Evolutionary conservation across 2,797 vertebrate genomes (phyloP).

Genomic region (Mus spretus): DNA sequence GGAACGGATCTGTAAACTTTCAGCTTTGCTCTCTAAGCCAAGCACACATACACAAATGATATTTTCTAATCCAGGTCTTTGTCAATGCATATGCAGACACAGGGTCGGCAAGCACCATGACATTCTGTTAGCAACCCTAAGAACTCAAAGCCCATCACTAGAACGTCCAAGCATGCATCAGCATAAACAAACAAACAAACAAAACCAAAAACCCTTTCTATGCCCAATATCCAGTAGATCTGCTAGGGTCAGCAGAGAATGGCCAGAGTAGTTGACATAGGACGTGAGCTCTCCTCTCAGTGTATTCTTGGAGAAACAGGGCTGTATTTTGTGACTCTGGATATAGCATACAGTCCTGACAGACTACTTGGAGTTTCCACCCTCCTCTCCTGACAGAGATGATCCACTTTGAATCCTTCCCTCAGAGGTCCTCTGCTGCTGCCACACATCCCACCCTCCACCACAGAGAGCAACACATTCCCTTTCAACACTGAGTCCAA

Average conservation of each 20-base stretch:
- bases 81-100: background rate
- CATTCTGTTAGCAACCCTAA: background rate
- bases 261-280: background rate
- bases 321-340: background rate
- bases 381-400: background rate
- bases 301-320: background rate
- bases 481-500: background rate
- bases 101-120: background rate
- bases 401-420: background rate
- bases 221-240: background rate
- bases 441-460: background rate
- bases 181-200: background rate
- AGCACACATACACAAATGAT: background rate
- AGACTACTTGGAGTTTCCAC: background rate
- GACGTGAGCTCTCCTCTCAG: fast-evolving
- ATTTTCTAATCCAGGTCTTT: background rate
- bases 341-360: background rate
- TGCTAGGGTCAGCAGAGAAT: fast-evolving
- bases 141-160: background rate
- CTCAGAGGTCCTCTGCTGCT: background rate
- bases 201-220: background rate
- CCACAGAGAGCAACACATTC: background rate
- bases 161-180: no score
- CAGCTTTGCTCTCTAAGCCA: no score
- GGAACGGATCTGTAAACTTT: background rate